phyloP scores from a whole-genome alignment of 92 coral and sea anemone species.

The Diadumene lineata region DNA sequence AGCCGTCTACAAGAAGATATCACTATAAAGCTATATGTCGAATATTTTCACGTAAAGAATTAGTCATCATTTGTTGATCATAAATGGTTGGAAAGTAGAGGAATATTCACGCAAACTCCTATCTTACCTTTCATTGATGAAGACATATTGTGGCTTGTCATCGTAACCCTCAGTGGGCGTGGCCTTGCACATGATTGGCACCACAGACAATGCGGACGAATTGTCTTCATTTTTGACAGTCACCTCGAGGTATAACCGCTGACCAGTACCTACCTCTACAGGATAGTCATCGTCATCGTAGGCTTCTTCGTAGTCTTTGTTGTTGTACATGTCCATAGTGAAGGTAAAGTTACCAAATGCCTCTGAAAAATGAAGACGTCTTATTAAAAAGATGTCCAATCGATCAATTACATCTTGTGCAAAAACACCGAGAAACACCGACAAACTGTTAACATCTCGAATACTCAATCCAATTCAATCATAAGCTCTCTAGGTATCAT shows the following conservation, averaged over 20 bases:
- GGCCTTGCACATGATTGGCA: slow-evolving; percentile 68
- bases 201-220: slow-evolving; percentile 51
- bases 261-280: slow-evolving; percentile 41
- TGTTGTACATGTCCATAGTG: slow-evolving; percentile 65
- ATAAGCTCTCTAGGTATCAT: too few relatives aligned
- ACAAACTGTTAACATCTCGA: too few relatives aligned
- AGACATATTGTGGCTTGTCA: slow-evolving; percentile 46
- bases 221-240: slow-evolving; percentile 38
- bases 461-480: too few relatives aligned
- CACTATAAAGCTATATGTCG: too few relatives aligned
- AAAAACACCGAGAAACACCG: too few relatives aligned
- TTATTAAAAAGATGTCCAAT: too few relatives aligned
- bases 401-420: too few relatives aligned
- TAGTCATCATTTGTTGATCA: too few relatives aligned
- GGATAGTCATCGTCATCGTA: slow-evolving; percentile 53
- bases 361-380: slow-evolving; percentile 14
- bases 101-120: too few relatives aligned
- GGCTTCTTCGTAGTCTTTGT: slow-evolving; percentile 47
- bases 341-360: slow-evolving; percentile 78
- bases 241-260: slow-evolving; percentile 57
- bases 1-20: too few relatives aligned
- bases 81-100: too few relatives aligned
- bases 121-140: slow-evolving; percentile 64
- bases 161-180: slow-evolving; percentile 66
- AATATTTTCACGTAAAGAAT: too few relatives aligned